Evolutionary conservation across 2,113 vertebrate species (phyloP).

Genomic region (Perognathus longimembris): DNA sequence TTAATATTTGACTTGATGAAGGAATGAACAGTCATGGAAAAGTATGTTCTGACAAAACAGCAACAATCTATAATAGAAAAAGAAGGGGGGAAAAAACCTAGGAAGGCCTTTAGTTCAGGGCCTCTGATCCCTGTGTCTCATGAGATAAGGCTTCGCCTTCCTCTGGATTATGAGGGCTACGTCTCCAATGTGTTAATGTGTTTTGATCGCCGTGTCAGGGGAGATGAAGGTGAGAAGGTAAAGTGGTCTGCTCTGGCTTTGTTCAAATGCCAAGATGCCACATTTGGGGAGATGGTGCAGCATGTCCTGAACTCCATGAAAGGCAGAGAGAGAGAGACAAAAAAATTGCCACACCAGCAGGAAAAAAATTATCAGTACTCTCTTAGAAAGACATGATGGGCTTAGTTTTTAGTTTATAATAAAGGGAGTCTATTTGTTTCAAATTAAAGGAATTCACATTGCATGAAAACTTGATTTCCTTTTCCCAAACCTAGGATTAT

Average conservation of each 20-base stretch:
- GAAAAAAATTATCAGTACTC: neutral
- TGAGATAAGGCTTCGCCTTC: neutral
- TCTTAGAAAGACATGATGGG: neutral
- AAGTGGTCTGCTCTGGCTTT: neutral
- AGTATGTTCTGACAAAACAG: neutral
- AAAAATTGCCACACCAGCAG: neutral
- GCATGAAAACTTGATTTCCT: neutral
- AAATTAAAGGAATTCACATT: neutral
- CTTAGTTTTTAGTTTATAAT: neutral
- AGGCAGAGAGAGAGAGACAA: neutral
- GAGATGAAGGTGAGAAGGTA: neutral
- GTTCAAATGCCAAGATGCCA: neutral
- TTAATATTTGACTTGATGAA: neutral
- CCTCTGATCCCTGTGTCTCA: neutral
- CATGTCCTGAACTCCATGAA: neutral
- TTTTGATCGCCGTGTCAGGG: neutral
- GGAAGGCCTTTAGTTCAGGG: neutral
- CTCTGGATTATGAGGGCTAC: neutral
- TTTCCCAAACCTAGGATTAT: neutral
- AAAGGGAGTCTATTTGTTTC: neutral
- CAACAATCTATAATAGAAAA: neutral
- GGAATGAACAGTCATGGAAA: neutral
- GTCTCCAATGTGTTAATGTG: neutral
- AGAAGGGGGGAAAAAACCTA: neutral
- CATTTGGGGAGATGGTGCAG: neutral